These are phyloP conservation scores for Shinisaurus crocodilurus DNA, from an alignment of 2,113 vertebrate genomes.

Conservation along the genomic window DNA sequence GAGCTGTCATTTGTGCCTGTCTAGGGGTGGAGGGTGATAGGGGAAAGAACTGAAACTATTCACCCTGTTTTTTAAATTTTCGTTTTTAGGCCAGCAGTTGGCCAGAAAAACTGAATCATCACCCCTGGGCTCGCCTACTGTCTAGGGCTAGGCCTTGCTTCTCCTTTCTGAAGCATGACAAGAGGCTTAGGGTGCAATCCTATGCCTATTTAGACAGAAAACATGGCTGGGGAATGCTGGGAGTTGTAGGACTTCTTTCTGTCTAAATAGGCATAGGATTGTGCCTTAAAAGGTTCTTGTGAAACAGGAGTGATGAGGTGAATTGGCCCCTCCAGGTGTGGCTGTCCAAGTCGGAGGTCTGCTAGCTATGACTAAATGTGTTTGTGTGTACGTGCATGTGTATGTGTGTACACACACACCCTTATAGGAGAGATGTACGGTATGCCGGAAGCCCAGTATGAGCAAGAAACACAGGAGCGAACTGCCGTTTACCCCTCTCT, in stretches of 20 bases:
- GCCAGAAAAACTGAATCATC: not conserved
- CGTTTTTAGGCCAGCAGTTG: not conserved
- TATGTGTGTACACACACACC: too few relatives aligned
- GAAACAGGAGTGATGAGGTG: not conserved
- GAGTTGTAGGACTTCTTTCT: too few relatives aligned
- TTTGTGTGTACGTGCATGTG: not conserved
- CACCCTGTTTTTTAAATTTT: not conserved
- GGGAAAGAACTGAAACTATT: not conserved
- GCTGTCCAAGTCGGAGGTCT: not conserved
- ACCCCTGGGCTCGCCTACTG: not conserved
- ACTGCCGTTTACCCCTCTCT: not conserved
- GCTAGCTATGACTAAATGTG: not conserved
- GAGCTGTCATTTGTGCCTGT: too few relatives aligned
- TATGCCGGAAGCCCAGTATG: not conserved
- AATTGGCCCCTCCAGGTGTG: not conserved
- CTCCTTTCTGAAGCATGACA: not conserved
- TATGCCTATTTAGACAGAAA: too few relatives aligned
- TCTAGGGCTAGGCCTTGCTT: not conserved
- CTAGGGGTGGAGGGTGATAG: too few relatives aligned
- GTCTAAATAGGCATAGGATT: too few relatives aligned
- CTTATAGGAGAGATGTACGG: not conserved
- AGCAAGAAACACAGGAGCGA: accelerated
- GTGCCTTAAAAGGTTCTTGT: not conserved
- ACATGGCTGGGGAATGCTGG: too few relatives aligned
- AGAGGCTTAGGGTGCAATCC: not conserved